Evolutionary conservation across 1,140 invertebrate species (phyloP).

Genomic region (Plectrocnemia conspersa): DNA sequence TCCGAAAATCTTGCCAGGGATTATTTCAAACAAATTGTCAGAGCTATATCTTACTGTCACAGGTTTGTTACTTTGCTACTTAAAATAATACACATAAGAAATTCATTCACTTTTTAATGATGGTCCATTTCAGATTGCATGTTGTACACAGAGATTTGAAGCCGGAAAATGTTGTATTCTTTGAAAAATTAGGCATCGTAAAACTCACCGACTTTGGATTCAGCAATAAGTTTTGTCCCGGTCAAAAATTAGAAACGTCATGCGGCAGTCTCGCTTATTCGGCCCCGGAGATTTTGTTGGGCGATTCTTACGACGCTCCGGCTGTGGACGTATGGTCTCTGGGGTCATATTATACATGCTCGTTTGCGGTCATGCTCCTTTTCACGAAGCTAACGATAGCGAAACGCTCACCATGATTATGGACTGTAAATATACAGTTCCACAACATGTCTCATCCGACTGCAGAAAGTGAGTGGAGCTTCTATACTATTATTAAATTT

Average conservation of each 20-base stretch:
- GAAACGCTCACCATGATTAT: conserved; percentile 99
- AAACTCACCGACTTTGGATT: conserved; percentile 99
- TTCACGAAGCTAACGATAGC: conserved; percentile 98
- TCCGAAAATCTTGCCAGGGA: conserved; percentile 78
- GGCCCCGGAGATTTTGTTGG: conserved; percentile 96
- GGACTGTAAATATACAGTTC: conserved; percentile 97
- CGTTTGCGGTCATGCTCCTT: conserved; percentile 93
- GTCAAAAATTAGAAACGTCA: conserved; percentile 95
- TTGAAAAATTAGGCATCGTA: conserved; percentile 93
- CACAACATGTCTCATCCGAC: conserved; percentile 77
- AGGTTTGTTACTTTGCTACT: conserved; percentile 56
- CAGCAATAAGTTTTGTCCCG: conserved; percentile 94
- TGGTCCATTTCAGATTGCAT: conserved; percentile 53
- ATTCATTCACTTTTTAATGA: neutral
- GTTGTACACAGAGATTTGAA: conserved; percentile 96
- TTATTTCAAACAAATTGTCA: conserved; percentile 94
- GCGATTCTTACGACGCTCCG: conserved; percentile 90
- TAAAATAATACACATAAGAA: conserved; percentile 1
- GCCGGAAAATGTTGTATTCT: conserved; percentile 99
- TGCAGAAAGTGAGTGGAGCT: conserved; percentile 67
- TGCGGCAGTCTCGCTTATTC: conserved; percentile 99
- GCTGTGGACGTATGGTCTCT: conserved; percentile 98
- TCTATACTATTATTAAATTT: neutral
- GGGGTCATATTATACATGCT: conserved; percentile 97
- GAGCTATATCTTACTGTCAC: conserved; percentile 98